These are phyloP conservation scores for Brachionus asplanchnoidis DNA, from an alignment of 1,140 invertebrate genomes.

Conservation along the genomic window DNA sequence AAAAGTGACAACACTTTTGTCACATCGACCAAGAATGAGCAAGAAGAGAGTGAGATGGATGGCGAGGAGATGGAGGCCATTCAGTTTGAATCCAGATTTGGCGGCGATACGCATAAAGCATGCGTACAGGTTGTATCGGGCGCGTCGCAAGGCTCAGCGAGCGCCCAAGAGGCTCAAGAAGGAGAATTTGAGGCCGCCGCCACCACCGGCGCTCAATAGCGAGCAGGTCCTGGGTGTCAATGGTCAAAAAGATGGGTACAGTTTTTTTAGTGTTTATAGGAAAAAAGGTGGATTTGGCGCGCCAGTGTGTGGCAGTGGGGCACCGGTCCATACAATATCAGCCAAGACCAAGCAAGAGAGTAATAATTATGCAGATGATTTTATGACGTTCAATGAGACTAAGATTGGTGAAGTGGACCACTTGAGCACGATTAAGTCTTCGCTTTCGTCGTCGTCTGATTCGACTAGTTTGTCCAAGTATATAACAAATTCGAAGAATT, in stretches of 20 bases:
- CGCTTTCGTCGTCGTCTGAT: background rate
- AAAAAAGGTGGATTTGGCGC: background rate
- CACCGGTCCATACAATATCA: background rate
- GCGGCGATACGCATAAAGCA: constrained; percentile 4
- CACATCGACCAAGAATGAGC: constrained; percentile 2
- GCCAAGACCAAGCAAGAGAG: background rate
- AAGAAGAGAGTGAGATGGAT: background rate
- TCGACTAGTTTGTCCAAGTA: constrained; percentile 36
- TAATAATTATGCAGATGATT: constrained; percentile 10
- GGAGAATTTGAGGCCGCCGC: background rate
- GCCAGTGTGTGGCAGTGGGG: background rate
- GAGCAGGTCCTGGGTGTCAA: background rate
- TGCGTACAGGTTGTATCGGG: background rate
- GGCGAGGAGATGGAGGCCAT: background rate
- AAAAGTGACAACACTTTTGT: background rate
- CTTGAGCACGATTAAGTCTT: constrained; percentile 6
- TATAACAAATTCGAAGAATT: background rate
- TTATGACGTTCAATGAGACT: constrained; percentile 18
- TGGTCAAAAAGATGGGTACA: background rate
- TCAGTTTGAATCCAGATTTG: background rate
- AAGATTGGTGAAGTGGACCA: background rate
- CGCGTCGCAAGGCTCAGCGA: background rate
- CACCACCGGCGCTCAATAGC: background rate
- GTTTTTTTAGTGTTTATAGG: constrained; percentile 1
- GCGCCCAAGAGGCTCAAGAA: background rate